These are phyloP conservation scores for Monopterus albus DNA, from an alignment of 2,113 vertebrate genomes.

Conservation along the genomic window DNA sequence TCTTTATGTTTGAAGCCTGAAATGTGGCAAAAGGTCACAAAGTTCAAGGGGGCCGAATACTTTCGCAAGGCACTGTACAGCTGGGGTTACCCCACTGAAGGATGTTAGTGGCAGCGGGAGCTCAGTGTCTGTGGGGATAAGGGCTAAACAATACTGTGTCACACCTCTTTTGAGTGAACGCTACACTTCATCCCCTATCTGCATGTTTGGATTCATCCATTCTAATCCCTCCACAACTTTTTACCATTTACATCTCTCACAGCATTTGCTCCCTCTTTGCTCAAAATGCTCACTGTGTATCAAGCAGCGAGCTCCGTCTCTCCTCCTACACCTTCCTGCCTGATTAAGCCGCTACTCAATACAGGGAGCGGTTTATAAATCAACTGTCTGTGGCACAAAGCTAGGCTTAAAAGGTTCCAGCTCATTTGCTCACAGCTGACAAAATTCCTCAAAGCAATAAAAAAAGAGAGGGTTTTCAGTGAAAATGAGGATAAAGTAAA, in stretches of 20 bases:
- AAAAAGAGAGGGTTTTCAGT: background rate
- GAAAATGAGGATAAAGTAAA: slow-evolving; percentile 9
- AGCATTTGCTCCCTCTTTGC: slow-evolving; percentile 14
- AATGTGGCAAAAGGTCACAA: too few relatives aligned
- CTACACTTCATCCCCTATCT: background rate
- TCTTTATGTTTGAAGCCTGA: too few relatives aligned
- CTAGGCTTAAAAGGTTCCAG: slow-evolving; percentile 7
- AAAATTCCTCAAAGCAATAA: slow-evolving; percentile 10
- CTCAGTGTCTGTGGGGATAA: slow-evolving; percentile 24
- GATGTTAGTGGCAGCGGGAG: slow-evolving; percentile 21
- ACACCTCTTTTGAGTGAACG: slow-evolving; percentile 22
- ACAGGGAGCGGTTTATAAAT: slow-evolving; percentile 15
- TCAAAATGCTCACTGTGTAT: slow-evolving; percentile 5
- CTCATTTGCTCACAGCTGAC: slow-evolving; percentile 25
- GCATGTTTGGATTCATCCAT: slow-evolving; percentile 39
- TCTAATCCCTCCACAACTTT: slow-evolving; percentile 57
- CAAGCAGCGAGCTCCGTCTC: slow-evolving; percentile 7
- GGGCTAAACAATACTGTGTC: slow-evolving; percentile 40
- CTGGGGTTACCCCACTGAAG: slow-evolving; percentile 46
- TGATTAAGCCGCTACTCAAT: slow-evolving; percentile 11
- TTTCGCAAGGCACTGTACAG: too few relatives aligned
- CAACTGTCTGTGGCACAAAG: background rate
- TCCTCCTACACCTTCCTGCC: slow-evolving; percentile 8
- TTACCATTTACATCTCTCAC: slow-evolving; percentile 23
- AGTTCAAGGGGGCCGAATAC: too few relatives aligned